Evolutionary conservation across 35 echinoderm and acorn worm genomes (phyloP), one percentile per base, ranked within the genome.

Genomic region (Ophioderma brevispina): DNA sequence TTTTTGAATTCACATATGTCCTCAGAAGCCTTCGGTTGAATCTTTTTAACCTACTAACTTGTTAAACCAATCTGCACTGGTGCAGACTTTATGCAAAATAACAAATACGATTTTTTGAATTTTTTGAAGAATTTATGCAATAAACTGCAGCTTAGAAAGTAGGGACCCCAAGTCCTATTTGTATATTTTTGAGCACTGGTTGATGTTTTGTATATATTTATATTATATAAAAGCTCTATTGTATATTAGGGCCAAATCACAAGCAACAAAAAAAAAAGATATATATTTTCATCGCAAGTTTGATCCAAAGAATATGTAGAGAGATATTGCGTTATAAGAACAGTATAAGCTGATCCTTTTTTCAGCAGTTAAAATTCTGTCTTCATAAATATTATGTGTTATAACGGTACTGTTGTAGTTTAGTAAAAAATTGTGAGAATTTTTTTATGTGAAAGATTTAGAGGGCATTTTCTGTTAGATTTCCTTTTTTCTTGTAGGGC

Each of bases 141-240:
- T 46, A 46, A 8, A 17, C 5, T 13, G 59, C 59, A 70, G 59
- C 59, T 70, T 70, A 46, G 59, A 70, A 70, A 15, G 4, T 70
- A 70, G 59, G 28, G n/a, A 70, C 4, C 10, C 59, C 1, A 70
- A 70, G 59, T 25, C 59, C 28, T 70, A 70, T 70, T 70, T 70
- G 59, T 70, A 70, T 70, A 70, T 70, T 15, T 52, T 70, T 70
- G 59, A 25, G 59, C 59, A 70, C 59, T 6, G 28, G 5, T 70
- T 15, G 59, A 70, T 70, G 28, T 70, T 70, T 70, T 70, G 59
- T 70, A 70, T 70, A 70, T 70, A 70, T 70, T 70, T 70, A 70
- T 70, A 70, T 70, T 18, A 70, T 70, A 70, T 70, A 25, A 70
- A 52, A 70, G 15, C 59, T 25, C 59, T 70, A 4, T 25, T 4